Evolutionary conservation across 2,888 invertebrate genomes (phyloP).

Genomic region (Bursaphelenchus okinawaensis): DNA sequence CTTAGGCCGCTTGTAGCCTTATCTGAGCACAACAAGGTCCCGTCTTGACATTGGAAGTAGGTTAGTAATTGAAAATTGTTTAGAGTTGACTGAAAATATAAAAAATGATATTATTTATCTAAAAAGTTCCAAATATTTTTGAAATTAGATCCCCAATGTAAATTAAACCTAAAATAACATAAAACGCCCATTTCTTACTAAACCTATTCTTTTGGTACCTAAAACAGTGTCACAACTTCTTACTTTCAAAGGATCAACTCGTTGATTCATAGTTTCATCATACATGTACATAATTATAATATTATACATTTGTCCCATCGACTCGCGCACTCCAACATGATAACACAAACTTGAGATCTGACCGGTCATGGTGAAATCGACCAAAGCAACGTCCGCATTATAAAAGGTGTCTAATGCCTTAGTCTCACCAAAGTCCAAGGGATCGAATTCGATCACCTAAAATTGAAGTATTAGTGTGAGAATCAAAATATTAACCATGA

Average conservation of each 20-base stretch:
- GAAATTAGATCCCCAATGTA: too few species aligned
- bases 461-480: constrained; percentile 25
- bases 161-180: too few species aligned
- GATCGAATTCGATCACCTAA: constrained; percentile 71
- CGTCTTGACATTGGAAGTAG: not conserved
- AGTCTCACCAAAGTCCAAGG: constrained; percentile 92
- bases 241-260: constrained; percentile 38
- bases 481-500: not conserved
- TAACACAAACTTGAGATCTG: constrained; percentile 92
- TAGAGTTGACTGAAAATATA: not conserved
- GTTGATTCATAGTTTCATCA: constrained; percentile 34
- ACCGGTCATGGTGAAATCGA: constrained; percentile 79
- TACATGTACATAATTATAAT: constrained; percentile 46
- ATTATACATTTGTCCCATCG: constrained; percentile 61
- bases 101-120: too few species aligned
- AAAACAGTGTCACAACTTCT: constrained; percentile 38
- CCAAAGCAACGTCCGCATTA: constrained; percentile 93
- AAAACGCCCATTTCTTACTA: too few species aligned
- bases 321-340: constrained; percentile 92
- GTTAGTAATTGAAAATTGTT: not conserved
- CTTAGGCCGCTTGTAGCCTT: not conserved
- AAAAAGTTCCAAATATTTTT: too few species aligned
- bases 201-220: too few species aligned
- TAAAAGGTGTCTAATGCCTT: constrained; percentile 90
- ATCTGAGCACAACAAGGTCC: not conserved